Percentiles rank a stretch among this genome's conserved stretches.
Conservation (phyloP, 2,797 vertebrate genomes). For the Streptopelia turtur region DNA sequence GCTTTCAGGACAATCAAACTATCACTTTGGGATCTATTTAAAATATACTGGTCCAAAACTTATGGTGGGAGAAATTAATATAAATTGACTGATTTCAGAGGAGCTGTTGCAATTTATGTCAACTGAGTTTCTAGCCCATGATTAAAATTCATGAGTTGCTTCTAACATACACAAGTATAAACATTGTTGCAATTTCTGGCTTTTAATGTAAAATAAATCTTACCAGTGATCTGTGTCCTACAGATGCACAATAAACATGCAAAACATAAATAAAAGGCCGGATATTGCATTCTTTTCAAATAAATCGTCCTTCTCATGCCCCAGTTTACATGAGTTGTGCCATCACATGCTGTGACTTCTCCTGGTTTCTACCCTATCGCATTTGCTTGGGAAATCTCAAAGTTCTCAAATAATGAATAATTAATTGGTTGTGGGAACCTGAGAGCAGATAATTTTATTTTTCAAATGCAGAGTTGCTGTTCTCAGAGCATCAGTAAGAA, state of each 20-base stretch:
- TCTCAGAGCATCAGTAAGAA: not conserved
- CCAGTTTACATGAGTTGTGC: not conserved
- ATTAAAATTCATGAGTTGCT: not conserved
- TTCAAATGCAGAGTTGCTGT: not conserved
- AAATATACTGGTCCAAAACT: not conserved
- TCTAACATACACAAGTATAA: not conserved
- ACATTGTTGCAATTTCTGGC: not conserved
- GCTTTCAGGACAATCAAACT: not conserved
- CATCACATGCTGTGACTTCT: not conserved
- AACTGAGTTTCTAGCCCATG: not conserved
- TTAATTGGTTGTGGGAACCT: not conserved
- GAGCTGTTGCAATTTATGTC: not conserved
- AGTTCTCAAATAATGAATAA: constrained; percentile 7
- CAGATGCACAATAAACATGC: not conserved
- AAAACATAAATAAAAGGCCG: not conserved
- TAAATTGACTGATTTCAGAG: not conserved
- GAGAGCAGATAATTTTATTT: not conserved
- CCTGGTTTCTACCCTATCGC: not conserved
- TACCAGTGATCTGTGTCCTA: not conserved
- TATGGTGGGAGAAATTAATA: not conserved
- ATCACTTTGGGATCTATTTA: not conserved
- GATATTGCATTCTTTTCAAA: not conserved
- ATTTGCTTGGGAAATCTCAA: not conserved
- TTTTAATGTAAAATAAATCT: constrained; percentile 13
- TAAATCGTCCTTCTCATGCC: not conserved